Conservation (phyloP, 2,113 vertebrate species). For the Psephotus haematonotus region DNA sequence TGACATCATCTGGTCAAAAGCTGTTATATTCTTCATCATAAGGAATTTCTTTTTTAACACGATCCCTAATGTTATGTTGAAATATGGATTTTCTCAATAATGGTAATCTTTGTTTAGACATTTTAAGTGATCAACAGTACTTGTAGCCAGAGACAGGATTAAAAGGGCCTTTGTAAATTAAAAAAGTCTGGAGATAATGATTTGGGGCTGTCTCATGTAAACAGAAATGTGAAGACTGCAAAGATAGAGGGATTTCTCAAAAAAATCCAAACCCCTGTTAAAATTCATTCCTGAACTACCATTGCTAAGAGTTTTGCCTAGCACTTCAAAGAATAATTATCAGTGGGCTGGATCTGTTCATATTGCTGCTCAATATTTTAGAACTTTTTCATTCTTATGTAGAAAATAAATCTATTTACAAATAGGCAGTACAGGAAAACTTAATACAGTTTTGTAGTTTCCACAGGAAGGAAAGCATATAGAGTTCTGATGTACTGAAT, state of each 20-base stretch:
- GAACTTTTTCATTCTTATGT: background rate
- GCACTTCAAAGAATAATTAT: background rate
- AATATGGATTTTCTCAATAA: background rate
- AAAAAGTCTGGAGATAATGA: background rate
- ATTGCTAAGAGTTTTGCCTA: background rate
- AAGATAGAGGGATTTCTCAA: background rate
- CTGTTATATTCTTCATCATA: background rate
- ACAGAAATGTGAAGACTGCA: background rate
- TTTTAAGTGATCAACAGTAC: background rate
- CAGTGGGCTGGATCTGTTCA: background rate
- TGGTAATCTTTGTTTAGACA: background rate
- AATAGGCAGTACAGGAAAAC: background rate
- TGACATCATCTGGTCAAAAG: background rate
- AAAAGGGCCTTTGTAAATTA: background rate
- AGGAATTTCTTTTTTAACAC: background rate
- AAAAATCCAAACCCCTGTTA: background rate
- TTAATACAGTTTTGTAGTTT: background rate
- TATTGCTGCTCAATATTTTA: background rate
- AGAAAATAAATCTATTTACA: background rate
- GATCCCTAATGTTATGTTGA: background rate
- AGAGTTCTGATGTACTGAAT: background rate
- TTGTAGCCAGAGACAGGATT: background rate
- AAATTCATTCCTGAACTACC: background rate
- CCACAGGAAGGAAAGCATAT: fast-evolving
- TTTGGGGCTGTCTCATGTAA: background rate